Conservation (phyloP, 2,797 vertebrate genomes). For the Myotis myotis region DNA sequence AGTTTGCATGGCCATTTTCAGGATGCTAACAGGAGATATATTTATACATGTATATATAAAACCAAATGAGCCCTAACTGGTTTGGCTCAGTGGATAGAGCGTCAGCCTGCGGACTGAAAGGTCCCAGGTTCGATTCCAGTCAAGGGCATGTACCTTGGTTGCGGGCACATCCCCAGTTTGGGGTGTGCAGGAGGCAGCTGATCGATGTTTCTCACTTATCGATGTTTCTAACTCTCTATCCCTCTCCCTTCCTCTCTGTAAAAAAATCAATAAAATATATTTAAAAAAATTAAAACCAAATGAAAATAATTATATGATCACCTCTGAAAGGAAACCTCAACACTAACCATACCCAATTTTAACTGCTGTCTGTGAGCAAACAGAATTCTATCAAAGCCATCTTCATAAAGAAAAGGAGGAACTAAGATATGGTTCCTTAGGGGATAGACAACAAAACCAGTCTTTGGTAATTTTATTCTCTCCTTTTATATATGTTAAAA, state of each 20-base stretch:
- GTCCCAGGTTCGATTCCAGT: too few relatives aligned
- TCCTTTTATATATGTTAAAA: background rate
- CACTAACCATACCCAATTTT: background rate
- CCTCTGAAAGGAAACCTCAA: background rate
- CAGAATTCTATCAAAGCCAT: background rate
- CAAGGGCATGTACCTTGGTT: too few relatives aligned
- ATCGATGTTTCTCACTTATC: too few relatives aligned
- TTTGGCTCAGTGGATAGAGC: too few relatives aligned
- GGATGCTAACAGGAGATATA: background rate
- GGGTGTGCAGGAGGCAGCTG: too few relatives aligned
- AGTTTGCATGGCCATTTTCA: slow-evolving; percentile 13
- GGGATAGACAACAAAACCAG: slow-evolving; percentile 9
- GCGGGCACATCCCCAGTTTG: too few relatives aligned
- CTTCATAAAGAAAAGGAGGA: slow-evolving; percentile 26
- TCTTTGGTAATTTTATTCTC: slow-evolving; percentile 41
- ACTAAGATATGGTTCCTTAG: background rate
- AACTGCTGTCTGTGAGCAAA: slow-evolving; percentile 15
- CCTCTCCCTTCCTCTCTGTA: too few relatives aligned
- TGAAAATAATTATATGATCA: slow-evolving; percentile 11
- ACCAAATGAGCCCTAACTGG: background rate
- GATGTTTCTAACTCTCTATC: too few relatives aligned
- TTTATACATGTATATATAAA: background rate
- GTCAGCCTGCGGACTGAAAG: too few relatives aligned
- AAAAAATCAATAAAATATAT: too few relatives aligned
- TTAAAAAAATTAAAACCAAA: background rate